These are phyloP conservation scores for Lepisosteus oculatus DNA, from an alignment of 2,113 vertebrate species.

Conservation along the genomic window DNA sequence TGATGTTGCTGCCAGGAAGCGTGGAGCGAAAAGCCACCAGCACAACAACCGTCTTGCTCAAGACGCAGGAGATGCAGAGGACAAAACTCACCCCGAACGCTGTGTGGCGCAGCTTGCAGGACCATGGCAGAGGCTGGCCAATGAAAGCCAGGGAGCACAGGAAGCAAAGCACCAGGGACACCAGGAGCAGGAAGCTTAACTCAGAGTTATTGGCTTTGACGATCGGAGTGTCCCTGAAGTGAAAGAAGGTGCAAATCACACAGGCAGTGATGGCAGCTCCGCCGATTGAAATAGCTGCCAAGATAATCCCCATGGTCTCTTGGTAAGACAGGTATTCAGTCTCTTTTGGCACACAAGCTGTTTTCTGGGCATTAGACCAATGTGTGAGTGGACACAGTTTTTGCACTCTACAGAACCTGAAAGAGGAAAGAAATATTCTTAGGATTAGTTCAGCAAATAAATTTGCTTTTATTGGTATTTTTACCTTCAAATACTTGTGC, in stretches of 20 bases:
- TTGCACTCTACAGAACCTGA: constrained; percentile 43
- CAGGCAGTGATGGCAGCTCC: constrained; percentile 36
- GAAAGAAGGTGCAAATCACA: constrained; percentile 34
- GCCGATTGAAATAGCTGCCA: constrained; percentile 35
- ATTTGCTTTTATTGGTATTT: neutral
- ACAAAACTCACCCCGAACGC: constrained; percentile 53
- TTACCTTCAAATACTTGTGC: neutral
- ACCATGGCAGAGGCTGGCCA: constrained; percentile 34
- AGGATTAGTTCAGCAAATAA: neutral
- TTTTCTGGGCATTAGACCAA: constrained; percentile 42
- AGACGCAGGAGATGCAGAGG: constrained; percentile 49
- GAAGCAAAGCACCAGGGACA: constrained; percentile 47
- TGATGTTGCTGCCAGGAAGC: constrained; percentile 36
- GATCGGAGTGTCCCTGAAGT: constrained; percentile 37
- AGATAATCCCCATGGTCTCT: constrained; percentile 41
- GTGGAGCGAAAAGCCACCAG: constrained; percentile 46
- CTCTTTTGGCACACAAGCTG: constrained; percentile 37
- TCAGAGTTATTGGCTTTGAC: constrained; percentile 49
- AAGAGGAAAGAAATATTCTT: constrained; percentile 12
- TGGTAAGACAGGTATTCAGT: constrained; percentile 48
- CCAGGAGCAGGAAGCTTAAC: constrained; percentile 47
- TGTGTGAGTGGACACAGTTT: constrained; percentile 41
- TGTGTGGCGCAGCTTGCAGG: constrained; percentile 48
- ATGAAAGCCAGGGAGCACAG: constrained; percentile 43
- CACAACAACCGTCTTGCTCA: constrained; percentile 46